Evolutionary conservation across 2,888 invertebrate genomes (phyloP).

Genomic region (Lepidochrysops patricia): DNA sequence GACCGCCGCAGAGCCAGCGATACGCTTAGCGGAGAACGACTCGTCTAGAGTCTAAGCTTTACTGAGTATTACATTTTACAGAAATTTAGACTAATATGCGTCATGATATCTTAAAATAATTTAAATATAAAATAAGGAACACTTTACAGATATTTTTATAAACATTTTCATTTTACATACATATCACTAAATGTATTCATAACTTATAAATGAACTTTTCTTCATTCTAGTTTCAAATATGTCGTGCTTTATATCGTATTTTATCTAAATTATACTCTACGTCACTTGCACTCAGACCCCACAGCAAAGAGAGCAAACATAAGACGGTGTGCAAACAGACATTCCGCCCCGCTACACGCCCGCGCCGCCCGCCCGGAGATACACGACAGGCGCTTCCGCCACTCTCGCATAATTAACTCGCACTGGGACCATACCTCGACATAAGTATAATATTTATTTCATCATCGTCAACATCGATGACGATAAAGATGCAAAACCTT

Average conservation of each 20-base stretch:
- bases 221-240: not conserved
- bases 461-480: not conserved
- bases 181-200: too few relatives aligned
- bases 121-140: too few relatives aligned
- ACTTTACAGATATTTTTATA: too few relatives aligned
- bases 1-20: constrained; percentile 27
- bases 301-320: not conserved
- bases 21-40: constrained; percentile 9
- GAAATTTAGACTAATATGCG: too few relatives aligned
- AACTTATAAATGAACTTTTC: not conserved
- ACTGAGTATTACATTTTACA: not conserved
- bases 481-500: too few relatives aligned
- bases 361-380: not conserved
- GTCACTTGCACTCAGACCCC: not conserved
- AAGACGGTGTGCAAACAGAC: not conserved
- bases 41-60: not conserved
- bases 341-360: not conserved
- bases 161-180: too few relatives aligned
- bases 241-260: too few relatives aligned
- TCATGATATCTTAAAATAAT: too few relatives aligned
- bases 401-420: not conserved
- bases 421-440: not conserved
- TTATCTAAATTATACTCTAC: too few relatives aligned
- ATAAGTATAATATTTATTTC: not conserved
- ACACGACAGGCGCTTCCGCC: not conserved